Percentiles rank a stretch among this genome's conserved stretches.
Evolutionary conservation across 2,113 vertebrate genomes (phyloP).

Genomic region (Leucopsar rothschildi): DNA sequence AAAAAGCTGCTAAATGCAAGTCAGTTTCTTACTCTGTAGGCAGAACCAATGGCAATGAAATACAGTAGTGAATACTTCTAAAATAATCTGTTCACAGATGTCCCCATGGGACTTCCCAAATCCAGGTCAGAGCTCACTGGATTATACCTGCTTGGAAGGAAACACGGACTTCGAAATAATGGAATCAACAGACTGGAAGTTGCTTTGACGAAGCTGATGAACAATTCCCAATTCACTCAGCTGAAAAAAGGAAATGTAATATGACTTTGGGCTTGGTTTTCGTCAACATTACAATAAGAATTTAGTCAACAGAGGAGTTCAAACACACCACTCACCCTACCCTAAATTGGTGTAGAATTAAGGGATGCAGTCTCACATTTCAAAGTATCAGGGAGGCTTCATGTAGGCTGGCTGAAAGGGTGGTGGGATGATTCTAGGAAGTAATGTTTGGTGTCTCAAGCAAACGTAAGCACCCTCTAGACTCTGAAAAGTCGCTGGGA

Average conservation of each 20-base stretch:
- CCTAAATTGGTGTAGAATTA: background rate
- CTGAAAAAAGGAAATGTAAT: background rate
- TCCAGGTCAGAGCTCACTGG: background rate
- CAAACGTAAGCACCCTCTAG: background rate
- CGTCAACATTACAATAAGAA: background rate
- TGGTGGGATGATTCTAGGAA: background rate
- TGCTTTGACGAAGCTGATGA: background rate
- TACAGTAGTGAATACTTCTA: background rate
- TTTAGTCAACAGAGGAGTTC: background rate
- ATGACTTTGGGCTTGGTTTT: background rate
- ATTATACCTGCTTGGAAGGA: background rate
- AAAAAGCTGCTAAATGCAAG: background rate
- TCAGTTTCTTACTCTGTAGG: background rate
- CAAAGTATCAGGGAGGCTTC: background rate
- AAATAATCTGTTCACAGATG: background rate
- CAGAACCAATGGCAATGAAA: background rate
- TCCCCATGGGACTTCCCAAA: background rate
- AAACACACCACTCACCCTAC: background rate
- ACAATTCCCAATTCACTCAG: background rate
- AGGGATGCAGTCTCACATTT: background rate
- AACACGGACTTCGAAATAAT: background rate
- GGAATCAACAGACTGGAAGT: background rate
- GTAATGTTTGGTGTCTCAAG: background rate
- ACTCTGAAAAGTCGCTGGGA: background rate
- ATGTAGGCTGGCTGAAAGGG: background rate